These are phyloP conservation scores for Stegana nigrithorax DNA, from an alignment of 2,888 invertebrate genomes.

Conservation along the genomic window DNA sequence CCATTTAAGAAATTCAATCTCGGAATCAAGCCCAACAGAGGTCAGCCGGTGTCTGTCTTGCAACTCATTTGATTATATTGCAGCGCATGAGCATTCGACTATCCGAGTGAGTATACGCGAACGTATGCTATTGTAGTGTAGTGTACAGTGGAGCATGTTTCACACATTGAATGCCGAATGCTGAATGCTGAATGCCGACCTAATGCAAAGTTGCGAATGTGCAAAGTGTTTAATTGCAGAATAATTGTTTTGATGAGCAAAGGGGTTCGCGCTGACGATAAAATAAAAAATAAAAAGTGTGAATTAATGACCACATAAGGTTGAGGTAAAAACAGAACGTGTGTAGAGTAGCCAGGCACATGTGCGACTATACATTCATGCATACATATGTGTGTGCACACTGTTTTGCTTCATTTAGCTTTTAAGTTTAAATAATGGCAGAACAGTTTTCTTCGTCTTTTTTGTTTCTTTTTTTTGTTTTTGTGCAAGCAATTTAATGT, in stretches of 20 bases:
- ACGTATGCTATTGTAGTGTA: neutral
- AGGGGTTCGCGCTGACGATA: conserved; percentile 34
- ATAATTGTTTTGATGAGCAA: conserved; percentile 55
- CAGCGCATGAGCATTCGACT: too few relatives aligned
- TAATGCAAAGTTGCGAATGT: conserved; percentile 47
- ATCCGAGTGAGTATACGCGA: neutral
- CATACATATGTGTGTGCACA: too few relatives aligned
- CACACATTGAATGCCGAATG: too few relatives aligned
- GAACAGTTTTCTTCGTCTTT: too few relatives aligned
- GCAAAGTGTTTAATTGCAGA: conserved; percentile 63
- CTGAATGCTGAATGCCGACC: conserved; percentile 35
- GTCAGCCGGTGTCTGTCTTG: conserved; percentile 21
- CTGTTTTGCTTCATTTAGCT: too few relatives aligned
- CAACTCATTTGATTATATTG: conserved; percentile 8
- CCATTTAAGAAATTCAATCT: conserved; percentile 59
- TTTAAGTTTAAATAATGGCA: too few relatives aligned
- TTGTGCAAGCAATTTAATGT: too few relatives aligned
- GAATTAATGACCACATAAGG: conserved; percentile 60
- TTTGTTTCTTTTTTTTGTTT: neutral
- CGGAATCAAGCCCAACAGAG: conserved; percentile 4
- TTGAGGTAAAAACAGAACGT: conserved; percentile 21
- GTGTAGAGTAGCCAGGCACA: too few relatives aligned
- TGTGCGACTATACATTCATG: too few relatives aligned
- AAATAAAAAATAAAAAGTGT: conserved; percentile 62
- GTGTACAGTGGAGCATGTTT: neutral